phyloP scores from a whole-genome alignment of 2,888 invertebrate genomes.

The Thymelicus lineola region DNA sequence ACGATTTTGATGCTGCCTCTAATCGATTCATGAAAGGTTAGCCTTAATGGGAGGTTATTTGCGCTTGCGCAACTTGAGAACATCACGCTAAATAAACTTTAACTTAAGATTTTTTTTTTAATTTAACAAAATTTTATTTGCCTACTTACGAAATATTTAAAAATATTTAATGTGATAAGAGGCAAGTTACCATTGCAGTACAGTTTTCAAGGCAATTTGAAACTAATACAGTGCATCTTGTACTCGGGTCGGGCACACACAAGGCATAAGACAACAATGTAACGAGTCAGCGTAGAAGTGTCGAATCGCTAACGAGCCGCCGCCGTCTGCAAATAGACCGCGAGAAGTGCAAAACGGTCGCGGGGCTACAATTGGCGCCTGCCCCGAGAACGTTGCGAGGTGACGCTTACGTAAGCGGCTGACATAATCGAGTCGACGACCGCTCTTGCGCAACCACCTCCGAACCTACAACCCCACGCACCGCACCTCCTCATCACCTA shows the following conservation, averaged over 20 bases:
- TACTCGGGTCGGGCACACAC: background rate
- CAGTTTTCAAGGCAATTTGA: background rate
- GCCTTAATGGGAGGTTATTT: conserved; percentile 68
- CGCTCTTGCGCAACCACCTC: conserved; percentile 79
- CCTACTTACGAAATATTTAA: background rate
- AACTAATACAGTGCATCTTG: conserved; percentile 19
- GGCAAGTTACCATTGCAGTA: background rate
- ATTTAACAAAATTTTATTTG: background rate
- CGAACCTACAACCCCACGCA: conserved; percentile 76
- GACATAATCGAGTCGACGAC: conserved; percentile 85
- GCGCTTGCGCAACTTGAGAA: conserved; percentile 59
- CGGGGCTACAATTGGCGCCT: conserved; percentile 74
- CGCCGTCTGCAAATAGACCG: conserved; percentile 73
- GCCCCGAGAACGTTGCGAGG: conserved; percentile 79
- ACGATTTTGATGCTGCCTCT: conserved; percentile 60
- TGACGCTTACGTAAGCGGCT: conserved; percentile 81
- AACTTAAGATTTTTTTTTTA: background rate
- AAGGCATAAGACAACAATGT: conserved; percentile 17
- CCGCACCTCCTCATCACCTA: conserved; percentile 56
- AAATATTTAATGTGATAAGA: background rate
- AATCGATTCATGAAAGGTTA: conserved; percentile 78
- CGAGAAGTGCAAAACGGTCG: conserved; percentile 78
- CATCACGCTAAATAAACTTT: conserved; percentile 12
- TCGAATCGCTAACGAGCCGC: conserved; percentile 67
- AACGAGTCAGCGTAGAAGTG: conserved; percentile 46